Conservation (phyloP, 2,888 invertebrate genomes). For the Charanyca ferruginea region DNA sequence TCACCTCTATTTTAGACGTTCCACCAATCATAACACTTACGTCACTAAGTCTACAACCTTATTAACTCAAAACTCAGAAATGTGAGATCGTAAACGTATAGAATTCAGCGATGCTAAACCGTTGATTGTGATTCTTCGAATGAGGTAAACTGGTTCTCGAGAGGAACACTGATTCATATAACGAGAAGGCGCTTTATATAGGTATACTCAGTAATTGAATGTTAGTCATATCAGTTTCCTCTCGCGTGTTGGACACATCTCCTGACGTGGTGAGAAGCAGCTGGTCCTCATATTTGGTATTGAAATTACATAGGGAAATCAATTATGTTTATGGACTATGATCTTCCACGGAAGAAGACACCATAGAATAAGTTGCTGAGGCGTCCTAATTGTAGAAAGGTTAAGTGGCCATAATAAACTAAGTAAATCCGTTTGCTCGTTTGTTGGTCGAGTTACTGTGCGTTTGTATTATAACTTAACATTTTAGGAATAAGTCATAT, state of each 20-base stretch:
- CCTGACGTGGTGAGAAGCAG: not conserved
- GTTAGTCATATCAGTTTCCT: constrained; percentile 19
- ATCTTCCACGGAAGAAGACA: too few relatives aligned
- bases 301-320: too few relatives aligned
- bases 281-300: not conserved
- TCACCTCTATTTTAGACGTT: constrained; percentile 82
- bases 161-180: constrained; percentile 58
- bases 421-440: too few relatives aligned
- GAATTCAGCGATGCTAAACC: constrained; percentile 72
- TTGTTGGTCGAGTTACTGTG: too few relatives aligned
- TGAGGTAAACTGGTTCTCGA: constrained; percentile 67
- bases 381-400: too few relatives aligned
- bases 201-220: constrained; percentile 8
- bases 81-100: constrained; percentile 37
- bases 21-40: constrained; percentile 61
- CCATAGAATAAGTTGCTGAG: too few relatives aligned
- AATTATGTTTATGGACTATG: too few relatives aligned
- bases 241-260: not conserved
- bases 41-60: constrained; percentile 62
- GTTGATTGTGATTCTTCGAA: constrained; percentile 60
- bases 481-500: not conserved
- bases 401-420: too few relatives aligned
- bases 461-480: not conserved
- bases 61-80: constrained; percentile 27
- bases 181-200: constrained; percentile 32